phyloP scores from a whole-genome alignment of 2,797 vertebrate genomes.

The Propithecus deckenii region DNA sequence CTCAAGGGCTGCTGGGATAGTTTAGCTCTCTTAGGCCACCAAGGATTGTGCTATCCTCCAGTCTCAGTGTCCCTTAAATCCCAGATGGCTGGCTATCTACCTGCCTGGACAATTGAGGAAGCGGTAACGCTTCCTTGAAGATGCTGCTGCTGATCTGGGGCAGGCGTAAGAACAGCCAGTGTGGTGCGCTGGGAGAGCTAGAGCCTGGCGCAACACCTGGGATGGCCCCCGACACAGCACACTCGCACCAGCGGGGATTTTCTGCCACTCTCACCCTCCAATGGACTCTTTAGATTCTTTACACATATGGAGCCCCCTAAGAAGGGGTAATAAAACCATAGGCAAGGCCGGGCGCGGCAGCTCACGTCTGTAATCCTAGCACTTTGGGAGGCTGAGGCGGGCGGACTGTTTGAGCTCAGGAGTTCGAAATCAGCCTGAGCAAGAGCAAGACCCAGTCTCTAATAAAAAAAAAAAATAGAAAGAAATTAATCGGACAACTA shows the following conservation, averaged over 20 bases:
- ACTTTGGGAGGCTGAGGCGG: no score
- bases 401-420: no score
- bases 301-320: not conserved
- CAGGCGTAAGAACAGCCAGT: not conserved
- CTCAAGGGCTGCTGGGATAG: accelerated
- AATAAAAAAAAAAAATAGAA: no score
- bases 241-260: not conserved
- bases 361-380: no score
- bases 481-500: no score
- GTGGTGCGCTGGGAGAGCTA: not conserved
- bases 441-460: no score
- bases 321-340: not conserved
- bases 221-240: no score
- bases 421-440: no score
- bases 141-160: not conserved
- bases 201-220: not conserved
- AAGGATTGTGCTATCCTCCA: not conserved
- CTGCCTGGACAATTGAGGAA: not conserved
- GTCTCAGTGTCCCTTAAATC: not conserved
- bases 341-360: not conserved
- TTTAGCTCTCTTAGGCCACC: not conserved
- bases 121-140: not conserved
- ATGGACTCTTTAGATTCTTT: not conserved
- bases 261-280: not conserved
- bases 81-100: not conserved